phyloP scores from a whole-genome alignment of 1,140 invertebrate genomes.

The Episyrphus balteatus region DNA sequence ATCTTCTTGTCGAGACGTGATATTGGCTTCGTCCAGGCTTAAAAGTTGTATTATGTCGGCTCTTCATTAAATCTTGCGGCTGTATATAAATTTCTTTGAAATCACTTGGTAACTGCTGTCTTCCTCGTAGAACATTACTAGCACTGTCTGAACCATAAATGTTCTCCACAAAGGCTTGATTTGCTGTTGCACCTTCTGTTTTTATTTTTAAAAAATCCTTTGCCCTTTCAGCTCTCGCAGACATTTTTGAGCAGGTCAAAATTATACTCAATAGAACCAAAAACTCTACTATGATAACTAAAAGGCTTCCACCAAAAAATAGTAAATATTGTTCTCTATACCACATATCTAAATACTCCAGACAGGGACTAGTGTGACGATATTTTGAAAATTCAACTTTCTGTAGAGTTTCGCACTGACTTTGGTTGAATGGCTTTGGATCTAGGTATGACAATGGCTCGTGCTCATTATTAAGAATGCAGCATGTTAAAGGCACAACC shows the following conservation, averaged over 20 bases:
- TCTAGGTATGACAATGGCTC: conserved; percentile 56
- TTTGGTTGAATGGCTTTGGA: conserved; percentile 59
- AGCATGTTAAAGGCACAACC: conserved; percentile 68
- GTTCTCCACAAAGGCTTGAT: conserved; percentile 23
- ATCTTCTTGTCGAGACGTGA: conserved; percentile 19
- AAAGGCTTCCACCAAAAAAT: conserved; percentile 52
- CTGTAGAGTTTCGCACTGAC: conserved; percentile 57
- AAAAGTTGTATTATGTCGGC: conserved; percentile 19
- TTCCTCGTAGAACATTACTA: conserved; percentile 5
- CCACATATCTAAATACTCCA: conserved; percentile 61
- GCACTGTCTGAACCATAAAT: conserved; percentile 24
- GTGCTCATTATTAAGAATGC: conserved; percentile 51
- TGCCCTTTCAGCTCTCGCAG: conserved; percentile 19
- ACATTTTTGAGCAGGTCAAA: conserved; percentile 50
- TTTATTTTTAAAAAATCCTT: neutral
- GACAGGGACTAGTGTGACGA: conserved; percentile 56
- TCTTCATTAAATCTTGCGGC: conserved; percentile 23
- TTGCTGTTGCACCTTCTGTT: conserved; percentile 9
- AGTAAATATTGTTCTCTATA: conserved; percentile 62
- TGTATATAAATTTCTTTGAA: conserved; percentile 29
- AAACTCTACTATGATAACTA: conserved; percentile 56
- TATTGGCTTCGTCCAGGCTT: conserved; percentile 22
- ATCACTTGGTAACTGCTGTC: conserved; percentile 10
- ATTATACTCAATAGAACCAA: conserved; percentile 55
- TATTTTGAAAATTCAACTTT: conserved; percentile 47